These are phyloP conservation scores for Yoshiicerus persimilis DNA, from an alignment of 1,140 invertebrate species.

Conservation along the genomic window DNA sequence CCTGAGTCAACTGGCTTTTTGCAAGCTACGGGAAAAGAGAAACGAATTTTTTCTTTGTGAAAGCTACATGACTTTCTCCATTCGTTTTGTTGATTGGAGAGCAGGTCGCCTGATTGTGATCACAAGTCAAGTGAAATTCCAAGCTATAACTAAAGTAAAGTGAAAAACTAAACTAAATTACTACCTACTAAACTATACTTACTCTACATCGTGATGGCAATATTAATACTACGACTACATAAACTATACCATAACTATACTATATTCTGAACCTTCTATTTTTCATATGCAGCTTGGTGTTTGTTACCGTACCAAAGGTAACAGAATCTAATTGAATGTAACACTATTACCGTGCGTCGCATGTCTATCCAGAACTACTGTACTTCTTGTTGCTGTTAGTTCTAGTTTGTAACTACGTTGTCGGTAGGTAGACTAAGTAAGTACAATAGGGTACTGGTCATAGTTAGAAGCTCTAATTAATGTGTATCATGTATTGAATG, in stretches of 20 bases:
- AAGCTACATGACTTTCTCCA: background rate
- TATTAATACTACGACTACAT: constrained; percentile 7
- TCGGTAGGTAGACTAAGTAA: background rate
- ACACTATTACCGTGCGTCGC: background rate
- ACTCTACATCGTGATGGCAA: constrained; percentile 11
- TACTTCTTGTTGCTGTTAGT: background rate
- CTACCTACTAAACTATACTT: constrained; percentile 1
- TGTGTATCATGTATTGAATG: background rate
- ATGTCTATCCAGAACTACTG: background rate
- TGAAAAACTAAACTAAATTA: background rate
- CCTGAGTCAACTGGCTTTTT: background rate
- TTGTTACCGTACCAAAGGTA: background rate
- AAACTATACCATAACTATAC: constrained; percentile 7
- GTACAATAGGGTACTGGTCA: background rate
- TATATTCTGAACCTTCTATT: constrained; percentile 21
- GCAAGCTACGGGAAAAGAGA: background rate
- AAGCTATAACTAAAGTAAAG: background rate
- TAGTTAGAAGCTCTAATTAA: background rate
- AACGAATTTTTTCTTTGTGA: background rate
- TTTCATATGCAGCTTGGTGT: constrained; percentile 13
- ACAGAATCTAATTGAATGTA: background rate
- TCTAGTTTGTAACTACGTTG: background rate
- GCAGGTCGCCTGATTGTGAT: constrained; percentile 14
- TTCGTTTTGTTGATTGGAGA: background rate
- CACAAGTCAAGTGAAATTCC: background rate